Percentiles rank a stretch among this genome's conserved stretches.
Conservation (phyloP, 2,888 invertebrate genomes). For the Copidosoma aretas region DNA sequence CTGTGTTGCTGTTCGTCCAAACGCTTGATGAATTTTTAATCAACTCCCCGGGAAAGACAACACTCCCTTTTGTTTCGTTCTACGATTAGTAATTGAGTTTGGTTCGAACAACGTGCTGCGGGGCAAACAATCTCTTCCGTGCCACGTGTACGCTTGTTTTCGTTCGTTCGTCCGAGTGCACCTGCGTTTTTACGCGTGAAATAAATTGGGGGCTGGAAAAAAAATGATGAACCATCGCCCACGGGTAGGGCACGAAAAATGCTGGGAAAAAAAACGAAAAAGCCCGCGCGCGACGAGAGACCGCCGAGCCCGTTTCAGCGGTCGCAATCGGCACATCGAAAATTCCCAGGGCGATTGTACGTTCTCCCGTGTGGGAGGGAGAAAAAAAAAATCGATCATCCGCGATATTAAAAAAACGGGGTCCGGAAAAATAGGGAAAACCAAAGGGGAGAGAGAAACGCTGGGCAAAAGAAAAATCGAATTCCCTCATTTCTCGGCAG, state of each 20-base stretch:
- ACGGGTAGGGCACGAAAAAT: too few species aligned
- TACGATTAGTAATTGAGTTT: too few species aligned
- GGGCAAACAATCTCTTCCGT: too few species aligned
- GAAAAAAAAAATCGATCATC: conserved; percentile 21
- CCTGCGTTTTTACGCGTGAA: not conserved
- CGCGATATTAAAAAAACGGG: conserved; percentile 2
- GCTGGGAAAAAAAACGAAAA: not conserved
- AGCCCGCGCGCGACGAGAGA: not conserved
- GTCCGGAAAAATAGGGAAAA: too few species aligned
- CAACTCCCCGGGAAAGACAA: not conserved
- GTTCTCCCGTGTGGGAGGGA: not conserved
- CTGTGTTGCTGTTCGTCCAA: too few species aligned
- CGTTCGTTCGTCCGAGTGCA: too few species aligned
- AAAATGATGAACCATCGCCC: not conserved
- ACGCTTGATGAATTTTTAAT: not conserved
- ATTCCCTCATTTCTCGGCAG: not conserved
- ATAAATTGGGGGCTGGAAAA: not conserved
- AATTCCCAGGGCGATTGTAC: conserved; percentile 21
- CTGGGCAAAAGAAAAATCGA: conserved; percentile 3
- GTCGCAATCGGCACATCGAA: conserved; percentile 12
- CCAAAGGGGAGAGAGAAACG: too few species aligned
- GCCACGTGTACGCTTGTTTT: too few species aligned
- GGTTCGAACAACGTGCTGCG: too few species aligned
- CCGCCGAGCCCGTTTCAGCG: not conserved
- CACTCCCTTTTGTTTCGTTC: too few species aligned